Evolutionary conservation across 2,888 invertebrate species (phyloP), one percentile per base, ranked within the genome.

Genomic region (Drosophila fungiperda): DNA sequence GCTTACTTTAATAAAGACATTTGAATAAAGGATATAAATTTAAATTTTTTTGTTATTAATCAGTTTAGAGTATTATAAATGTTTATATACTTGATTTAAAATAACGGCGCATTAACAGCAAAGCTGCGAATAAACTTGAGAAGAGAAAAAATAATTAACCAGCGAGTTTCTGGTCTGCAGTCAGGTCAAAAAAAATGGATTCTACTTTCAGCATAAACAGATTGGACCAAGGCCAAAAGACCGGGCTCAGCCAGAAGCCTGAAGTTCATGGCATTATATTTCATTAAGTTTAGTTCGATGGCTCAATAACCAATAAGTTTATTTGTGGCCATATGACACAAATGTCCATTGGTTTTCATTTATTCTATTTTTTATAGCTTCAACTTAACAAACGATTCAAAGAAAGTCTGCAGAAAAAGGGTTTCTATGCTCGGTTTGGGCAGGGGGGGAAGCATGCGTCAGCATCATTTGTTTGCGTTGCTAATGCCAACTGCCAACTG

Each of bases 121-220:
- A 20, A 53, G 49, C 35, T 45, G 29, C 40, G 23, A 35, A 9
- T 5, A 55, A 58, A 33, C 20, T 42, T n/a, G 1, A 32, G 17
- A 33, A 79, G 65, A 35, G 73, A 68, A 73, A 45, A 73, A 29
- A 48, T 77, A 68, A 78, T 77, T 77, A 77, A 40, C 49, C 29
- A 45, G 50, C 58, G 38, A 65, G 20, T 48, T 55, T 52, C 49
- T 23, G 59, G 32, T 49, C 50, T 61, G 59, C 61, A 62, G 57
- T 20, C 62, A 15, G 67, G 33, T 57, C 77, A 45, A 45, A 55
- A 63, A 67, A 42, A 54, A 66, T 70, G 73, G 67, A 76, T 85
- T 88, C 83, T 82, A 73, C 82, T 71, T 85, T 82, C 70, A 83
- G 88, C 83, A 87, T 83, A 87, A 87, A 76, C 80, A 65, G 80